Evolutionary conservation across 2,797 vertebrate species (phyloP), one percentile per base, ranked within the genome.

Genomic region (Muscicapa comitata): DNA sequence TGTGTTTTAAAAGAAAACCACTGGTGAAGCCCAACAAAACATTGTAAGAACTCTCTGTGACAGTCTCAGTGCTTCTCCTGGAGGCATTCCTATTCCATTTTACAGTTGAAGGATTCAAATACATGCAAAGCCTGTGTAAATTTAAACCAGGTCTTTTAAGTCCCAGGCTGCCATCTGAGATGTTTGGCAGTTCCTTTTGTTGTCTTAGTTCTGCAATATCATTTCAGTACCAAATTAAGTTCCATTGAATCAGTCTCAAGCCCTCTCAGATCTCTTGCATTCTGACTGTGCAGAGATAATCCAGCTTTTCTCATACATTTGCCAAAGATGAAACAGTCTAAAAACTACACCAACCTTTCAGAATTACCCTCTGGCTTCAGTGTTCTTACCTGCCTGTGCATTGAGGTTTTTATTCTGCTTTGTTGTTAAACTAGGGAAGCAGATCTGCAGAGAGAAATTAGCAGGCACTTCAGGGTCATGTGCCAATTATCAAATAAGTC

Each of bases 401-500:
- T 31, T 37, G 33, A 42, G n/a, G 7, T 1, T 40, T 77, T 80
- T 61, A 12, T 47, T 72, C 58, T 82, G 58, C 6, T 45, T 79
- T 76, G 21, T 63, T 50, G 21, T 29, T 65, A 42, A 80, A 38
- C 8, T 33, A 24, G 54, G 6, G 47, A 20, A 81, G 37, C n/a
- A 77, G 38, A 75, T 57, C 38, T 81, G 58, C 63, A 88, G 45
- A 35, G 43, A 18, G 53, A 54, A 53, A 54, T 67, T 13, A 65
- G 42, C 9, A 31, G 65, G 57, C 23, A 37, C n/a, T 55, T 48
- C 1, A 25, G n/a, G 18, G 18, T 51, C 0, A 0, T 35, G 15
- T 83, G 76, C 43, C 82, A 74, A 0, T 73, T 71, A n/a, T 26
- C 24, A 53, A 68, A 35, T 28, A 35, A 14, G 11, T 62, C 7